Evolutionary conservation across 2,113 vertebrate genomes (phyloP).

Genomic region (Neofelis nebulosa): DNA sequence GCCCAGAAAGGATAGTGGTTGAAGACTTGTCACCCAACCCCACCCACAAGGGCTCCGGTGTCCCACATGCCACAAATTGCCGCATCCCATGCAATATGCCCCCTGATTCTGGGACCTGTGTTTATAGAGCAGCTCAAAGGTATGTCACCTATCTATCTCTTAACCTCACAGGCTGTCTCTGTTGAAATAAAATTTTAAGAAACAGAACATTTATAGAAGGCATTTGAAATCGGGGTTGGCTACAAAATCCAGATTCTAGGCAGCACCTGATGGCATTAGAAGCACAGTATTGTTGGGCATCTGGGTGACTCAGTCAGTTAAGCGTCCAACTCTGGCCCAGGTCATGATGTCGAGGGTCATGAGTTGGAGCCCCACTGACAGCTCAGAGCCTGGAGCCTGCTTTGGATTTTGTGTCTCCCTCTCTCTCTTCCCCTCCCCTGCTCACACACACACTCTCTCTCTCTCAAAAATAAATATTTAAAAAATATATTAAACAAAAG

Average conservation of each 20-base stretch:
- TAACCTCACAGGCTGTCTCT: not conserved
- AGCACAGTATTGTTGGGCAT: not conserved
- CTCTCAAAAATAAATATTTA: too few species aligned
- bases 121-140: not conserved
- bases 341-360: too few species aligned
- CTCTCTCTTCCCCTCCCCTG: too few species aligned
- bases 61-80: not conserved
- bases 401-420: too few species aligned
- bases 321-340: too few species aligned
- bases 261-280: not conserved
- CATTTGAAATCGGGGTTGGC: not conserved
- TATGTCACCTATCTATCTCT: accelerated
- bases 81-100: not conserved
- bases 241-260: not conserved
- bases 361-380: too few species aligned
- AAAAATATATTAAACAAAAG: too few species aligned
- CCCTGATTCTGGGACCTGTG: not conserved
- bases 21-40: not conserved
- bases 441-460: too few species aligned
- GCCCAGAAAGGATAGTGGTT: not conserved
- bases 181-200: not conserved
- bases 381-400: too few species aligned
- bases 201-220: not conserved
- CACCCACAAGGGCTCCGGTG: not conserved
- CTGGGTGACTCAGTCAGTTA: too few species aligned